Evolutionary conservation across 2,113 vertebrate genomes (phyloP).

Genomic region (Phalacrocorax carbo): DNA sequence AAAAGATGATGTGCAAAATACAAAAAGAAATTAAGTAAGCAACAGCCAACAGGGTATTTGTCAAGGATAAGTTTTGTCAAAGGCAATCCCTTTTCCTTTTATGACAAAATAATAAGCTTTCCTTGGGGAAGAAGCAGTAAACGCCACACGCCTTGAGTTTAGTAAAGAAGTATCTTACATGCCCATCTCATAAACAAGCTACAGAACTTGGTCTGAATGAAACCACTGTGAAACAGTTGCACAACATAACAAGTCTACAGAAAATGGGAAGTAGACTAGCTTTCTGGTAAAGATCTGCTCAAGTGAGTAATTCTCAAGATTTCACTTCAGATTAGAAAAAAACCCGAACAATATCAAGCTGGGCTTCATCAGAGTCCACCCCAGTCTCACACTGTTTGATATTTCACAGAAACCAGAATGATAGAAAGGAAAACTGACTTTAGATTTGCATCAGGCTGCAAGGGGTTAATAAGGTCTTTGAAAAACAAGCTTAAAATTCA

Average conservation of each 20-base stretch:
- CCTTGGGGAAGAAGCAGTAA: not conserved
- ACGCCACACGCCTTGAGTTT: not conserved
- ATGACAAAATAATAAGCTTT: not conserved
- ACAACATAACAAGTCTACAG: not conserved
- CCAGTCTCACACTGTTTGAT: rapidly evolving
- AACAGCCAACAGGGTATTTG: not conserved
- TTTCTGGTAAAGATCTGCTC: not conserved
- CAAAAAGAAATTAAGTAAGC: not conserved
- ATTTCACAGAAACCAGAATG: not conserved
- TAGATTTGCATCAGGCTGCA: not conserved
- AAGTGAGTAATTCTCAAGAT: not conserved
- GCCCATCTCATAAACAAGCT: not conserved
- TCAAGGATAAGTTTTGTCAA: not conserved
- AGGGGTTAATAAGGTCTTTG: not conserved
- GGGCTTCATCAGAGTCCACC: not conserved
- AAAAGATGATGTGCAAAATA: not conserved
- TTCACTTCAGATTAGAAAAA: not conserved
- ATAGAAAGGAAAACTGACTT: not conserved
- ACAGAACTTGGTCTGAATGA: not conserved
- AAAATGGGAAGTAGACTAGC: not conserved
- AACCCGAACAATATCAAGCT: not conserved
- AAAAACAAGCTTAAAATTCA: not conserved
- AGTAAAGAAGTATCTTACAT: not conserved
- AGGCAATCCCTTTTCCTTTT: not conserved
- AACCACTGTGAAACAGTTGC: not conserved